Percentiles rank a stretch among this genome's conserved stretches.
Evolutionary conservation across 2,113 vertebrate species (phyloP).

Genomic region (Pomatostomus ruficeps): DNA sequence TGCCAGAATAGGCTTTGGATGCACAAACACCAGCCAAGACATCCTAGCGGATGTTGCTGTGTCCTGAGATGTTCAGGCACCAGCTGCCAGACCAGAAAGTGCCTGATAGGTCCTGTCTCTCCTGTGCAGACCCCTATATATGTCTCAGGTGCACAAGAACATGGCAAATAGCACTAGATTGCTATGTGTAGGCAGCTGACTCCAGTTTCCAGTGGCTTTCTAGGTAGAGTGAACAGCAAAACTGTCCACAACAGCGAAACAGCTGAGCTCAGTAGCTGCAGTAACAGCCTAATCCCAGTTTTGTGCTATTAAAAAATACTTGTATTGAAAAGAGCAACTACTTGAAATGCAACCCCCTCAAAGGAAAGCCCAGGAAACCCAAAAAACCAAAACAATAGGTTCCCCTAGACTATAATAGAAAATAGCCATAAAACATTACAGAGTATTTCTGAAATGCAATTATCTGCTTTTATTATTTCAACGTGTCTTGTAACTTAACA

Average conservation of each 20-base stretch:
- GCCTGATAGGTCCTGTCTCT: not conserved
- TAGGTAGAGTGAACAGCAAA: not conserved
- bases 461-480: not conserved
- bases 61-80: not conserved
- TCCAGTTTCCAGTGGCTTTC: not conserved
- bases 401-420: not conserved
- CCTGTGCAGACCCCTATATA: not conserved
- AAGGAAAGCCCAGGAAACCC: not conserved
- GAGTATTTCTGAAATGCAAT: not conserved
- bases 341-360: not conserved
- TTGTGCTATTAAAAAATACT: not conserved
- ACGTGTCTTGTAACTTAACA: not conserved
- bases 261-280: not conserved
- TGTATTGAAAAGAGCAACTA: not conserved
- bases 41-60: accelerated
- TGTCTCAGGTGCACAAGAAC: not conserved
- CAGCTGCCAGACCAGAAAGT: not conserved
- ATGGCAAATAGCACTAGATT: not conserved
- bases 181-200: not conserved
- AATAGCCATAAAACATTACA: not conserved
- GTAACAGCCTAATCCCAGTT: not conserved
- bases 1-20: not conserved
- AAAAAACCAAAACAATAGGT: not conserved
- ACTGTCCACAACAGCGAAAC: not conserved
- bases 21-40: not conserved